These are phyloP conservation scores for Diabrotica virgifera DNA, from an alignment of 1,140 invertebrate genomes.

Conservation along the genomic window DNA sequence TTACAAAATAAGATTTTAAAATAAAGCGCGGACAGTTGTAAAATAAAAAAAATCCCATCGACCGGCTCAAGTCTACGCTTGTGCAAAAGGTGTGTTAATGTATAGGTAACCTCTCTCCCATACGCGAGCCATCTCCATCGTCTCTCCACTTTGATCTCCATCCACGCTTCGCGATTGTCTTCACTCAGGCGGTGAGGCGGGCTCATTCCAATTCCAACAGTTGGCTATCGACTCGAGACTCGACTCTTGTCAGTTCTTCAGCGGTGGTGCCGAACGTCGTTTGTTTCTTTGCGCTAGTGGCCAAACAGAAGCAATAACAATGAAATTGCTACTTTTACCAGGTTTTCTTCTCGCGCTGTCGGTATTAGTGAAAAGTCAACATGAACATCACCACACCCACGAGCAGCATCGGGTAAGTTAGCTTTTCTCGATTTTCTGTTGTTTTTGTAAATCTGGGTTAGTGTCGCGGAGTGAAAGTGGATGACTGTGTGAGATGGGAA, in stretches of 20 bases:
- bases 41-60: neutral
- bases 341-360: no score
- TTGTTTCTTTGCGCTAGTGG: no score
- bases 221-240: neutral
- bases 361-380: neutral
- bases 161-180: neutral
- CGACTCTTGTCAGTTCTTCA: no score
- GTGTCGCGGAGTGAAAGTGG: neutral
- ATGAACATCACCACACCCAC: neutral
- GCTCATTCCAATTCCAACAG: neutral
- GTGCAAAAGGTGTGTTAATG: neutral
- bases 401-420: neutral
- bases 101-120: neutral
- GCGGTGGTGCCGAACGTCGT: no score
- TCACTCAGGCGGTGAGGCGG: neutral
- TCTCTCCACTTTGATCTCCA: neutral
- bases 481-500: neutral
- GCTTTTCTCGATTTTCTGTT: neutral
- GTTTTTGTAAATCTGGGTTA: neutral
- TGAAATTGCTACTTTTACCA: no score
- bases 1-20: no score
- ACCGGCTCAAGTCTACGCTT: neutral
- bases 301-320: no score
- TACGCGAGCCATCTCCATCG: neutral
- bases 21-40: no score